These are phyloP conservation scores for Chrysolina americana DNA, from an alignment of 2,888 invertebrate genomes.

Conservation along the genomic window DNA sequence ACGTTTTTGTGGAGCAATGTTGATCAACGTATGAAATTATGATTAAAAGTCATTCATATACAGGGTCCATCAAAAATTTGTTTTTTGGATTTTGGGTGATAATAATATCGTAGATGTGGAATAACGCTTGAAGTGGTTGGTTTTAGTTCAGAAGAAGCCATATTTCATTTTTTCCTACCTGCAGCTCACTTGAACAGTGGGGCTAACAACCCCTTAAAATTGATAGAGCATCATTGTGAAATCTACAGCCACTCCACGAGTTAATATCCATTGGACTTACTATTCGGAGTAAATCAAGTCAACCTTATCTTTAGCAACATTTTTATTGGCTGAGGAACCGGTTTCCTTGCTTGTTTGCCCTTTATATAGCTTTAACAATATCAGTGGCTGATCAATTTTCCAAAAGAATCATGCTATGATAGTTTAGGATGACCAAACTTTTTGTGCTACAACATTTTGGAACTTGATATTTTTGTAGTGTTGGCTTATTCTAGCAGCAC, in stretches of 20 bases:
- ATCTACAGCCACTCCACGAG: background rate
- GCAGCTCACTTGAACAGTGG: no score
- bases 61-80: no score
- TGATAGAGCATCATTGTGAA: no score
- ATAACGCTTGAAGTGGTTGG: no score
- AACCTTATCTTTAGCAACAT: background rate
- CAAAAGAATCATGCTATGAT: background rate
- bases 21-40: no score
- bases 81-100: no score
- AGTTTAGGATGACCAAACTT: background rate
- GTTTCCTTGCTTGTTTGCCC: background rate
- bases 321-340: background rate
- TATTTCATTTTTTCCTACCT: no score
- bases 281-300: background rate
- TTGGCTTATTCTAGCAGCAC: constrained; percentile 19
- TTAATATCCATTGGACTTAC: background rate
- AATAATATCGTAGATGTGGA: no score
- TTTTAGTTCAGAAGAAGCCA: no score
- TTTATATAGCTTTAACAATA: background rate
- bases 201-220: no score
- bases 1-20: no score
- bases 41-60: no score
- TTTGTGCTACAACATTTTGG: constrained; percentile 22
- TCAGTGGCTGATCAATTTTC: background rate
- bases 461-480: constrained; percentile 25